These are phyloP conservation scores for Lasius fuliginosus DNA, from an alignment of 2,888 invertebrate species.

Conservation along the genomic window DNA sequence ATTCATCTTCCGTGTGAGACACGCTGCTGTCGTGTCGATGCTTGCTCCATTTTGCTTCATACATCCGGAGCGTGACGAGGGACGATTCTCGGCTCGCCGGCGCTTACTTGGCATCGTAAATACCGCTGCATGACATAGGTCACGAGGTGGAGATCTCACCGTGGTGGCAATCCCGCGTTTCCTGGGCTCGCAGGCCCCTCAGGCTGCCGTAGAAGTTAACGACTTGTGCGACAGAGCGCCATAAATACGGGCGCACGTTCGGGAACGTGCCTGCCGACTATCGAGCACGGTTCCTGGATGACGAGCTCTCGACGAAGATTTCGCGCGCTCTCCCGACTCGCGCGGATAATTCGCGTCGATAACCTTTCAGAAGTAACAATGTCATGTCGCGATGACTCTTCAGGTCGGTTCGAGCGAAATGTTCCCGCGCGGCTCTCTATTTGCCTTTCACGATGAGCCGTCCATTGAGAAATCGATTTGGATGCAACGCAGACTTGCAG, in stretches of 20 bases:
- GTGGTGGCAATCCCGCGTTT: conserved; percentile 44
- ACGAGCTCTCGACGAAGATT: conserved; percentile 61
- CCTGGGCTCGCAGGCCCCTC: conserved; percentile 25
- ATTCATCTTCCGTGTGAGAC: conserved; percentile 74
- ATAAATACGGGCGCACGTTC: conserved; percentile 61
- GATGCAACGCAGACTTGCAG: conserved; percentile 17
- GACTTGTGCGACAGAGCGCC: conserved; percentile 64
- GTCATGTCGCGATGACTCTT: conserved; percentile 64
- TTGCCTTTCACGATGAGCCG: conserved; percentile 34
- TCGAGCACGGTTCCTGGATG: conserved; percentile 65
- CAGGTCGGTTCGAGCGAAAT: conserved; percentile 33
- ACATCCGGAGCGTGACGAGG: conserved; percentile 59
- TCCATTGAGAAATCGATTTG: conserved; percentile 44
- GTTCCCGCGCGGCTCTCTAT: conserved; percentile 41
- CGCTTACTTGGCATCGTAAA: conserved; percentile 41
- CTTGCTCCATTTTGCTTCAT: conserved; percentile 69
- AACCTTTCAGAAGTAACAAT: conserved; percentile 67
- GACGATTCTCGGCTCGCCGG: conserved; percentile 48
- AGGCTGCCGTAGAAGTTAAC: conserved; percentile 48
- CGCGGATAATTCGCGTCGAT: conserved; percentile 64
- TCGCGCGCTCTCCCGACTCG: conserved; percentile 48
- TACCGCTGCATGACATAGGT: conserved; percentile 63
- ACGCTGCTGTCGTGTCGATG: conserved; percentile 69
- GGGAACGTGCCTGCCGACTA: conserved; percentile 62
- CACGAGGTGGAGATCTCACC: conserved; percentile 72